Conservation (phyloP, 2,797 vertebrate species). For the Oreortyx pictus region DNA sequence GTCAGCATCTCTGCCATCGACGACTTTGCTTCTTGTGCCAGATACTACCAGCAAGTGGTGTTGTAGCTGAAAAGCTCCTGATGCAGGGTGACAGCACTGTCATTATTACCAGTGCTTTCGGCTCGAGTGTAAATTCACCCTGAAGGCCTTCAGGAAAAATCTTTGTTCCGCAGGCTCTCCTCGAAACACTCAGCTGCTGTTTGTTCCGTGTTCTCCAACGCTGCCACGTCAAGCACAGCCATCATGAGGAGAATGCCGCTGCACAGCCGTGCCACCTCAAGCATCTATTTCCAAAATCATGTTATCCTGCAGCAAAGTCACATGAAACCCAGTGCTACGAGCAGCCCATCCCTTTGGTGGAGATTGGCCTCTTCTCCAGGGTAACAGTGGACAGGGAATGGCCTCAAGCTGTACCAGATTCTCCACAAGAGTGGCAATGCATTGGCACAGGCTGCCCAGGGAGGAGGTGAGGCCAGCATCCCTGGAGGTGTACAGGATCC, state of each 20-base stretch:
- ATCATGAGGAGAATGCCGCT: too few species aligned
- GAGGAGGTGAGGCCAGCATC: too few species aligned
- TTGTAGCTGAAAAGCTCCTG: background rate
- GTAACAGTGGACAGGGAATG: too few species aligned
- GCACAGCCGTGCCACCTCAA: background rate
- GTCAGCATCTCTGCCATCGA: conserved; percentile 50
- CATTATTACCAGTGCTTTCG: background rate
- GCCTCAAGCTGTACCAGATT: too few species aligned
- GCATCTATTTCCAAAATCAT: background rate
- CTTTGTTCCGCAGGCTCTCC: background rate
- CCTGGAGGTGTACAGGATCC: too few species aligned
- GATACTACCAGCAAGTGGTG: background rate
- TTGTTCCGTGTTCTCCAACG: background rate
- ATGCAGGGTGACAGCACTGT: background rate
- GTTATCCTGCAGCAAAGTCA: too few species aligned
- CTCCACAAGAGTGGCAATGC: too few species aligned
- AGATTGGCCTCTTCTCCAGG: too few species aligned
- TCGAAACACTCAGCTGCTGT: background rate
- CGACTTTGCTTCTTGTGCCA: background rate
- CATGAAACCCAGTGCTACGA: too few species aligned
- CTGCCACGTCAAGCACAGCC: background rate
- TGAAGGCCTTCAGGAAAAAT: background rate
- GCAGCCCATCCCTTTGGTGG: too few species aligned
- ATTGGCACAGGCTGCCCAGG: too few species aligned
- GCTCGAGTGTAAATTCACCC: background rate